phyloP scores from a whole-genome alignment of 2,888 invertebrate genomes.

The Drosophila ustulata region DNA sequence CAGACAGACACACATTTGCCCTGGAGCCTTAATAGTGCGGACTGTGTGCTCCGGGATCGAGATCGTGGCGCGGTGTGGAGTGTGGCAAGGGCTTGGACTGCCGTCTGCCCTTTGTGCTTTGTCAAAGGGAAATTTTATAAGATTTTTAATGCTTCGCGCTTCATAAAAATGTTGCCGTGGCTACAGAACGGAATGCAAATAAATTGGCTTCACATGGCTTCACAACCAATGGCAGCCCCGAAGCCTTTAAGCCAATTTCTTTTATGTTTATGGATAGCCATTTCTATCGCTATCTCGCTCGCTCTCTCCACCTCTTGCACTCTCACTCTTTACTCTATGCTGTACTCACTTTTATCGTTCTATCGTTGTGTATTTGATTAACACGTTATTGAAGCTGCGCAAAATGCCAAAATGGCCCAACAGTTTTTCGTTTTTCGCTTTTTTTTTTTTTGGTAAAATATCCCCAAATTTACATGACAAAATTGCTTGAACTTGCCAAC shows the following conservation, averaged over 20 bases:
- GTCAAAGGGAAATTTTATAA: slow-evolving; percentile 72
- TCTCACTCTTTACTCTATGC: neutral
- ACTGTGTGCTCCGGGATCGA: slow-evolving; percentile 31
- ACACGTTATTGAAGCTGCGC: slow-evolving; percentile 37
- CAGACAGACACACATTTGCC: slow-evolving; percentile 32
- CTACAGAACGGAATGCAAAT: slow-evolving; percentile 57
- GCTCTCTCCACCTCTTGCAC: neutral
- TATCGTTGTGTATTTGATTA: slow-evolving; percentile 57
- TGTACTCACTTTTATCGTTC: slow-evolving; percentile 5
- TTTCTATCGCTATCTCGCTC: neutral
- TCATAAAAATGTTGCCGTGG: slow-evolving; percentile 67
- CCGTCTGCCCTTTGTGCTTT: slow-evolving; percentile 58
- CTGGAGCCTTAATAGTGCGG: slow-evolving; percentile 67
- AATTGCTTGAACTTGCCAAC: slow-evolving; percentile 51
- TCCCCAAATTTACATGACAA: slow-evolving; percentile 64
- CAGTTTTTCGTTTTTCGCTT: slow-evolving; percentile 4
- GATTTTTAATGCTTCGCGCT: slow-evolving; percentile 78
- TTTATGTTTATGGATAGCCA: slow-evolving; percentile 49
- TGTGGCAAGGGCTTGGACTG: slow-evolving; percentile 5
- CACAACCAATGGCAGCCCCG: slow-evolving; percentile 43
- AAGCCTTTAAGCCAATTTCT: slow-evolving; percentile 69
- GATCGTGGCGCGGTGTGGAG: neutral
- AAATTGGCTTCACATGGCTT: slow-evolving; percentile 64
- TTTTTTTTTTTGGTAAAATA: slow-evolving; percentile 15
- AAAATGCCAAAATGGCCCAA: slow-evolving; percentile 41